phyloP scores from a whole-genome alignment of 2,888 invertebrate species.

The Nomada hirtipes region DNA sequence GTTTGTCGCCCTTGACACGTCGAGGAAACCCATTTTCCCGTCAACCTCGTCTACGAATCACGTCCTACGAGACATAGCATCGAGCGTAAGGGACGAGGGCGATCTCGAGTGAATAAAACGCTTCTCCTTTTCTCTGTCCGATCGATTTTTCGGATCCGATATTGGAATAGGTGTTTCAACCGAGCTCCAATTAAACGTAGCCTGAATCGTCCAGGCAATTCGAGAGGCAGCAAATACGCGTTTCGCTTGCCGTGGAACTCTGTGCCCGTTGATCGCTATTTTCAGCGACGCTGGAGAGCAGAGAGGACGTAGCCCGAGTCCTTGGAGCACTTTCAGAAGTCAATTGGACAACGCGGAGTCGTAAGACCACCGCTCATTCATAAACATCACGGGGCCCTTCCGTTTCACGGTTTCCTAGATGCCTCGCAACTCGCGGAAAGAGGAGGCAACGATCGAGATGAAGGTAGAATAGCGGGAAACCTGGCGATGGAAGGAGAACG shows the following conservation, averaged over 20 bases:
- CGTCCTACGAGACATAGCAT: neutral
- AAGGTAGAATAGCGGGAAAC: neutral
- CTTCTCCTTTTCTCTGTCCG: neutral
- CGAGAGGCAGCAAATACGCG: neutral
- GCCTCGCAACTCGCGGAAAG: conserved; percentile 30
- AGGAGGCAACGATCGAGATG: conserved; percentile 11
- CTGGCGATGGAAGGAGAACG: neutral
- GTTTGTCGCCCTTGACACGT: conserved; percentile 3
- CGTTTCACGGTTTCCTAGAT: conserved; percentile 53
- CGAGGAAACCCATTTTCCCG: conserved; percentile 22
- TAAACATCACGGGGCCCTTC: conserved; percentile 69
- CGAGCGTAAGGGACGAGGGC: neutral
- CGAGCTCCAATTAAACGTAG: conserved; percentile 39
- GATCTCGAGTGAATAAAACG: neutral
- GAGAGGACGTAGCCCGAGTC: neutral
- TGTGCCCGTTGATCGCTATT: conserved; percentile 36
- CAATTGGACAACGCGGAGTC: conserved; percentile 54
- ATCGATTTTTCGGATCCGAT: neutral
- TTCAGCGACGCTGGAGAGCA: neutral
- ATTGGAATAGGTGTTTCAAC: conserved; percentile 9
- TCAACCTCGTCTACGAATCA: conserved; percentile 7
- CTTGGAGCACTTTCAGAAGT: conserved; percentile 46
- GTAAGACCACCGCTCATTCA: conserved; percentile 72
- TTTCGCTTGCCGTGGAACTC: neutral
- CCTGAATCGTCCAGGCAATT: conserved; percentile 2